Evolutionary conservation across 2,888 invertebrate genomes (phyloP).

Genomic region (Tupiocoris notatus): DNA sequence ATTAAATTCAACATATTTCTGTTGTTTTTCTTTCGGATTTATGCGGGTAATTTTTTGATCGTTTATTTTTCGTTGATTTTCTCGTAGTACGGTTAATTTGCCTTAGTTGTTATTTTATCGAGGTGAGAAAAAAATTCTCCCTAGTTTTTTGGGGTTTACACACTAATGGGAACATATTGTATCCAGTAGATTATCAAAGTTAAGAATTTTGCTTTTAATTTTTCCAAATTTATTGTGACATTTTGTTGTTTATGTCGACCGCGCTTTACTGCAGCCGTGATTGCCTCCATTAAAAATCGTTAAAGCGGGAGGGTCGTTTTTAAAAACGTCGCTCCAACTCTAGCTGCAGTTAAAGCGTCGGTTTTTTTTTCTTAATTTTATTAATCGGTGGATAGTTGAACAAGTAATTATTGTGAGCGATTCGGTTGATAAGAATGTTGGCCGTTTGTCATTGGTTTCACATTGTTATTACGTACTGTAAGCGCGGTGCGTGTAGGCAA

Average conservation of each 20-base stretch:
- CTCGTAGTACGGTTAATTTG: not conserved
- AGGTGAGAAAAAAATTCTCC: not conserved
- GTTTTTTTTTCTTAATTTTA: not conserved
- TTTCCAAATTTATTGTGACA: not conserved
- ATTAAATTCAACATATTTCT: not conserved
- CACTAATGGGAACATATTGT: not conserved
- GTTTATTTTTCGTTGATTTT: constrained; percentile 13
- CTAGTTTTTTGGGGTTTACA: no score
- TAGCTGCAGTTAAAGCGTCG: not conserved
- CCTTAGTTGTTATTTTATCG: not conserved
- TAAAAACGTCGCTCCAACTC: no score
- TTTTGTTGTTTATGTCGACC: not conserved
- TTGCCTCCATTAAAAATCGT: no score
- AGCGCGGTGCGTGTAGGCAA: not conserved
- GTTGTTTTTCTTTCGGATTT: constrained; percentile 25
- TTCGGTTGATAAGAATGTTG: not conserved
- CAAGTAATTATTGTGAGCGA: not conserved
- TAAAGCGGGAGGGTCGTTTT: no score
- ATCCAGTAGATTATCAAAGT: no score
- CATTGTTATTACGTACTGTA: not conserved
- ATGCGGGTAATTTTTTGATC: constrained; percentile 33
- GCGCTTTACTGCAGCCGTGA: not conserved
- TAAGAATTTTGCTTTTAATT: no score
- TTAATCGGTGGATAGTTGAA: not conserved
- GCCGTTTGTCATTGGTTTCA: not conserved